Conservation (phyloP, 2,797 vertebrate genomes). For the Gallinago solitaria region DNA sequence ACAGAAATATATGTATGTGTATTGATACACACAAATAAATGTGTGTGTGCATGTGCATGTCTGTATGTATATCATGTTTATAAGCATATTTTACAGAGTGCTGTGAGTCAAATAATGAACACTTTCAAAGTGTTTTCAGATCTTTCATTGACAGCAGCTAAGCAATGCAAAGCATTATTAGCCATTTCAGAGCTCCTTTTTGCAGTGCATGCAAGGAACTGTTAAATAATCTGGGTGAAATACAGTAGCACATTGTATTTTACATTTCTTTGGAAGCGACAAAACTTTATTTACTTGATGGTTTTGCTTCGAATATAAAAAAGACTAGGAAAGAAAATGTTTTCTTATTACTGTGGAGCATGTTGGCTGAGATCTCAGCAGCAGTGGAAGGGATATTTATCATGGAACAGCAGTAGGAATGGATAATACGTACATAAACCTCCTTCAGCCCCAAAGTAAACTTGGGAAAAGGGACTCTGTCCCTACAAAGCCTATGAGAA, state of each 20-base stretch:
- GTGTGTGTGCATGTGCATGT: background rate
- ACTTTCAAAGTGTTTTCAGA: background rate
- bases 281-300: background rate
- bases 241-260: background rate
- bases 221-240: background rate
- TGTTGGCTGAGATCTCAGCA: conserved; percentile 14
- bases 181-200: background rate
- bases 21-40: background rate
- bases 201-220: background rate
- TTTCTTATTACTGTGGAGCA: conserved; percentile 25
- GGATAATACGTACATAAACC: background rate
- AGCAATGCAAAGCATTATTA: background rate
- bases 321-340: conserved; percentile 14
- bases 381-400: conserved; percentile 8
- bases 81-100: background rate
- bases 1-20: background rate
- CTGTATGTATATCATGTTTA: background rate
- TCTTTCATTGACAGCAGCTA: background rate
- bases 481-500: background rate
- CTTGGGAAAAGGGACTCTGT: background rate
- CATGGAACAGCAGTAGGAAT: background rate
- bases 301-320: conserved; percentile 32
- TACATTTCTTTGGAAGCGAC: background rate
- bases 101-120: background rate
- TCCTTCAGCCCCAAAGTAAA: background rate